Evolutionary conservation across 2,797 vertebrate genomes (phyloP), one percentile per base, ranked within the genome.

Genomic region (Paramormyrops hopkinsi): DNA sequence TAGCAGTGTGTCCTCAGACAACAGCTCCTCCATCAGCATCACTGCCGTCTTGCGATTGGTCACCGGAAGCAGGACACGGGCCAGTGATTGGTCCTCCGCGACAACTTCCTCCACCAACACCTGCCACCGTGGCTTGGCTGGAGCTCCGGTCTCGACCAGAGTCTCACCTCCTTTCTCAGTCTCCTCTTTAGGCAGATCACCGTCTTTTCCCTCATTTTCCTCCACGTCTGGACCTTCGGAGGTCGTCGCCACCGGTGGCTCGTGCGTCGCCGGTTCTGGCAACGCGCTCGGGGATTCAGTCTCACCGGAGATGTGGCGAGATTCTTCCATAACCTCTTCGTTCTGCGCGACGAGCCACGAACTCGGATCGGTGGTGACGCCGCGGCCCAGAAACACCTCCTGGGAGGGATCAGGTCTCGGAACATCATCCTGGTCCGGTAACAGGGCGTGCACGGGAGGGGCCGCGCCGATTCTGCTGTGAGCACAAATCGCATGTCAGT

Each of bases 11-110:
- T 96, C 95, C 90, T 97, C 94, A 0, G 97, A 97, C 89, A 99
- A 96, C 89, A 99, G 95, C 90, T 97, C 97, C 92, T 99, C 97
- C 96, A 99, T 96, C 91, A 99, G 95, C 93, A 97, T 97, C 87
- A 97, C 92, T 0, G 96, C 96, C 0, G 97, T 97, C 93, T 97
- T 97, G 65, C 97, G 96, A 56, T 94, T 94, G 89, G 96, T 89
- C 62, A 95, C 91, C 1, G 98, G 97, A 90, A 94, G 95, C n/a
- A 99, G 94, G 33, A 95, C 86, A 11, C 94, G 93, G 48, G 94
- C 94, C 93, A 99, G 93, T 1, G 97, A 97, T 0, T 91, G 96
- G 94, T 99, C 97, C 8, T 95, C 94, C 73, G 93, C 94, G 83
- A 97, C 92, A 84, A 97, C 95, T 37, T 97, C 96, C 92, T 94